phyloP scores from a whole-genome alignment of 2,888 invertebrate species.

The Hydrotaea diabolus region DNA sequence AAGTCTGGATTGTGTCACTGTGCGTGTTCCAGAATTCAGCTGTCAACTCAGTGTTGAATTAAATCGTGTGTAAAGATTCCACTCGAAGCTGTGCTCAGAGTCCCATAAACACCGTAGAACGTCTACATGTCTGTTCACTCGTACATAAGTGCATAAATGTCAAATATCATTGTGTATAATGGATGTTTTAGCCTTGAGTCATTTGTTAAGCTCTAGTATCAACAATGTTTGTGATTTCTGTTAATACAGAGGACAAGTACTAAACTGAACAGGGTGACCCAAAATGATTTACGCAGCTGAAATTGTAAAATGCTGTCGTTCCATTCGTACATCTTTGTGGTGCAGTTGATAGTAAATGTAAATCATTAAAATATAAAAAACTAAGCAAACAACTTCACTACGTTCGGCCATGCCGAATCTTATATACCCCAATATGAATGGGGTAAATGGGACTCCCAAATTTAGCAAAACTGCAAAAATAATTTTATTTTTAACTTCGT shows the following conservation, averaged over 20 bases:
- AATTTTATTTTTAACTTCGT: no score
- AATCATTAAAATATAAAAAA: no score
- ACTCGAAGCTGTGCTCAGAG: neutral
- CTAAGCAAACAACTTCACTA: no score
- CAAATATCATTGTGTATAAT: slow-evolving; percentile 6
- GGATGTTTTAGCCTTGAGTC: neutral
- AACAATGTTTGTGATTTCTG: neutral
- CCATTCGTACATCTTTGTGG: no score
- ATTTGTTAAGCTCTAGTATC: neutral
- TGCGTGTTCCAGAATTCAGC: neutral
- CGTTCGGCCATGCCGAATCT: no score
- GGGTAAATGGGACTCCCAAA: no score
- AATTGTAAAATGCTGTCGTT: no score
- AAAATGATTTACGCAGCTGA: neutral
- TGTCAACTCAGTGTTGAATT: neutral
- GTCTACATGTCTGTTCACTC: neutral
- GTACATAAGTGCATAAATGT: neutral
- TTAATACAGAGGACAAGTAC: neutral
- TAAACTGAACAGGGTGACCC: neutral
- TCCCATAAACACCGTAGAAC: no score
- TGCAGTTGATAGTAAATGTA: neutral
- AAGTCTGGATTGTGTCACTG: neutral
- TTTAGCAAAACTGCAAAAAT: no score
- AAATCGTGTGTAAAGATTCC: neutral
- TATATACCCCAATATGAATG: no score